phyloP scores from a whole-genome alignment of 2,888 invertebrate species.

The Eristalinus sepulchralis region DNA sequence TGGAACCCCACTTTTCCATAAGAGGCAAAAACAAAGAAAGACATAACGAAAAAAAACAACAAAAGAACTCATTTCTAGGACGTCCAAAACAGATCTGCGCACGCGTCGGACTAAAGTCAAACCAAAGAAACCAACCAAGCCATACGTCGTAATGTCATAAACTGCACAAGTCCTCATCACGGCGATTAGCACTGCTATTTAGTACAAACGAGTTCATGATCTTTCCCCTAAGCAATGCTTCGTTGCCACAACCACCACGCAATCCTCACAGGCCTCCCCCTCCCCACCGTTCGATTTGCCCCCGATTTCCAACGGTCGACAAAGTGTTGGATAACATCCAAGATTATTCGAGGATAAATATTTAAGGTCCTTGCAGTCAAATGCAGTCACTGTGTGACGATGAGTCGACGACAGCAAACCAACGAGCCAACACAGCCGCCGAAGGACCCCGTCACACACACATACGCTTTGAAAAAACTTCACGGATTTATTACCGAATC shows the following conservation, averaged over 20 bases:
- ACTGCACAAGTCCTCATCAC: background rate
- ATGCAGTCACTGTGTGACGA: constrained; percentile 24
- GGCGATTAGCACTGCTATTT: background rate
- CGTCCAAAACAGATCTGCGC: too few species aligned
- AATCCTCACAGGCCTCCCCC: background rate
- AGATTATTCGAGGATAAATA: constrained; percentile 37
- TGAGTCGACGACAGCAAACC: background rate
- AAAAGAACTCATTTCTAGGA: too few species aligned
- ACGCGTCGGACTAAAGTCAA: too few species aligned
- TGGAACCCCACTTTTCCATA: too few species aligned
- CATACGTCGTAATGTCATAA: background rate
- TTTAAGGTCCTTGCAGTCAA: constrained; percentile 53
- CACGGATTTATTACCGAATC: constrained; percentile 56
- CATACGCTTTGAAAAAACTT: constrained; percentile 27
- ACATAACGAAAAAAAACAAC: too few species aligned
- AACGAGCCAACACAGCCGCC: background rate
- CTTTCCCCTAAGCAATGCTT: background rate
- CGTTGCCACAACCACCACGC: background rate
- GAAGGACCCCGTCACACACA: constrained; percentile 3
- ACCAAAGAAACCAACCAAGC: background rate
- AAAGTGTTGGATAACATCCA: constrained; percentile 44
- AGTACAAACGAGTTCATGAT: background rate
- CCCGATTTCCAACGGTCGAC: constrained; percentile 27
- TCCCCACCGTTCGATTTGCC: background rate
- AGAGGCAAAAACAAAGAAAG: too few species aligned